Conservation (phyloP, 1,140 invertebrate species). For the Archivesica marissinica region DNA sequence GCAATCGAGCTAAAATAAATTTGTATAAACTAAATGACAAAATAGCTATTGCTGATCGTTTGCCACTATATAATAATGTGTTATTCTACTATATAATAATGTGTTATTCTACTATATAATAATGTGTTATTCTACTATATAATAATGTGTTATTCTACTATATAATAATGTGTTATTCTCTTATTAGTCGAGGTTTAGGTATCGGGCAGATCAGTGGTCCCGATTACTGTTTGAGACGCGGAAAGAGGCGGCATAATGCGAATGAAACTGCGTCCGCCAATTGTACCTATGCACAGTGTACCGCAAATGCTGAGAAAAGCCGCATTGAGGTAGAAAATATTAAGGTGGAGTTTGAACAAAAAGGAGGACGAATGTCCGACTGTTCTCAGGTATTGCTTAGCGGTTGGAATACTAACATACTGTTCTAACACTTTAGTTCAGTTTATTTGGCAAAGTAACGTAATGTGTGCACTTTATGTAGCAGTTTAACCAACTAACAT, state of each 20-base stretch:
- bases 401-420: constrained; percentile 16
- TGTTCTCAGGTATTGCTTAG: constrained; percentile 65
- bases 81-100: too few relatives aligned
- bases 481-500: too few relatives aligned
- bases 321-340: constrained; percentile 69
- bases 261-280: constrained; percentile 59
- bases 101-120: too few relatives aligned
- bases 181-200: constrained; percentile 74
- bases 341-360: constrained; percentile 69
- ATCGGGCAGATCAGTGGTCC: constrained; percentile 79
- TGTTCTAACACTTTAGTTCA: constrained; percentile 17
- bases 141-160: too few relatives aligned
- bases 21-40: too few relatives aligned
- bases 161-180: not conserved
- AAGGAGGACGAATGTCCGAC: constrained; percentile 61
- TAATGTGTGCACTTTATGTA: too few relatives aligned
- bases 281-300: constrained; percentile 63
- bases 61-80: too few relatives aligned
- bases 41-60: too few relatives aligned
- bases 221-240: constrained; percentile 77
- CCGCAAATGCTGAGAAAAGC: constrained; percentile 48
- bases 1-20: too few relatives aligned
- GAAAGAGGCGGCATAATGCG: constrained; percentile 61
- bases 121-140: too few relatives aligned
- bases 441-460: too few relatives aligned